phyloP scores from a whole-genome alignment of 2,113 vertebrate genomes.

The Dasyornis broadbenti region DNA sequence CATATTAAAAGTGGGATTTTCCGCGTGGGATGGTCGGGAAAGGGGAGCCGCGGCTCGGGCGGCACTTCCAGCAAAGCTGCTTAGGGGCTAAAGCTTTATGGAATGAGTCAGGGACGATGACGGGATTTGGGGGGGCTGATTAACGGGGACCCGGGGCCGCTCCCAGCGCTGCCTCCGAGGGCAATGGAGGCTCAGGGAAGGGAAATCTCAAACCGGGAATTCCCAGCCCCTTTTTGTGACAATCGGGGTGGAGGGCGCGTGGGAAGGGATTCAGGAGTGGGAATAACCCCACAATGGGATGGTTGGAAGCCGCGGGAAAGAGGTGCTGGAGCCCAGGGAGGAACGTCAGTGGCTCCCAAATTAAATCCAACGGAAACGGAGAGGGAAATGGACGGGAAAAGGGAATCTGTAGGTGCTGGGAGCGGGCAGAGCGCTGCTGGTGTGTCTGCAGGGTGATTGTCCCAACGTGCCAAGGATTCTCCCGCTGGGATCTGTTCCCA shows the following conservation, averaged over 20 bases:
- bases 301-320: not conserved
- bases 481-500: accelerated
- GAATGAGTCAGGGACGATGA: conserved; percentile 64
- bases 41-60: conserved; percentile 56
- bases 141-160: conserved; percentile 12
- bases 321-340: not conserved
- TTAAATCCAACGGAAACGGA: accelerated
- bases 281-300: not conserved
- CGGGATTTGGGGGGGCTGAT: conserved; percentile 51
- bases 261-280: accelerated
- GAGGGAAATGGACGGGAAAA: accelerated
- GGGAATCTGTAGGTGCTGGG: accelerated
- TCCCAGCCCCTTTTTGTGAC: not conserved
- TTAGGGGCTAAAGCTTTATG: conserved; percentile 74
- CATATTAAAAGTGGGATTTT: conserved; percentile 78
- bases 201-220: accelerated
- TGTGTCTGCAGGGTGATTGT: accelerated
- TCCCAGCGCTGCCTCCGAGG: not conserved
- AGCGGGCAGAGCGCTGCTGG: accelerated
- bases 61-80: conserved; percentile 74
- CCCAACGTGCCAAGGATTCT: accelerated
- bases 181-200: not conserved
- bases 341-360: accelerated
- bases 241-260: accelerated
- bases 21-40: conserved; percentile 40